phyloP scores from a whole-genome alignment of 2,888 invertebrate genomes.

The Bombylius discolor region DNA sequence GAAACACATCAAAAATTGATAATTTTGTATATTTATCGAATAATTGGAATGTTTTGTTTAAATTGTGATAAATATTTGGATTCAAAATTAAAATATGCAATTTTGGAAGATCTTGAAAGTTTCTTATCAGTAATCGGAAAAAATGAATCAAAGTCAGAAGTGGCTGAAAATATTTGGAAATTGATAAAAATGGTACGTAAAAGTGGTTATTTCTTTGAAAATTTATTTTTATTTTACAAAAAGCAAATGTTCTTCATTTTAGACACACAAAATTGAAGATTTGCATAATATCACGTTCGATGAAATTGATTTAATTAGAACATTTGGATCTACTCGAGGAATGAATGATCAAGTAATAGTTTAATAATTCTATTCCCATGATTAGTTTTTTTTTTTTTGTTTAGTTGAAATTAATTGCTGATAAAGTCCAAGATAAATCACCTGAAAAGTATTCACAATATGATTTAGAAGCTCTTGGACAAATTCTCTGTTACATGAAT shows the following conservation, averaged over 20 bases:
- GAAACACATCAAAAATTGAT: too few species aligned
- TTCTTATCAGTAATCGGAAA: slow-evolving; percentile 19
- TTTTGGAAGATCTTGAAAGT: slow-evolving; percentile 19
- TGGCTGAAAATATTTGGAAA: slow-evolving; percentile 21
- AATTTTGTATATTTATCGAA: too few species aligned
- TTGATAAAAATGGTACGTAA: slow-evolving; percentile 19
- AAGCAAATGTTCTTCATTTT: neutral
- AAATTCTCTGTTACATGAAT: slow-evolving; percentile 46
- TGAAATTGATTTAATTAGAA: slow-evolving; percentile 41
- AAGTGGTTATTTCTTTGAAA: too few species aligned
- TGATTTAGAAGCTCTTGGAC: slow-evolving; percentile 41
- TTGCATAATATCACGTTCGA: slow-evolving; percentile 41
- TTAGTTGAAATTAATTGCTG: slow-evolving; percentile 38
- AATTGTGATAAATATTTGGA: neutral
- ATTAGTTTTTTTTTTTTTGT: too few species aligned
- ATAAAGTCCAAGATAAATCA: slow-evolving; percentile 40
- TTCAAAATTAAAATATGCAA: neutral
- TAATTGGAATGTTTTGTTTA: neutral
- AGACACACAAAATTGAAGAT: too few species aligned
- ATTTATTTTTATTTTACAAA: too few species aligned
- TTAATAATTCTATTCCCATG: neutral
- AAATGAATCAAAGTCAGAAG: slow-evolving; percentile 15
- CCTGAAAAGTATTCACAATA: slow-evolving; percentile 44
- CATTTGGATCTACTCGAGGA: slow-evolving; percentile 42
- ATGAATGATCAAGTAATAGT: slow-evolving; percentile 31